These are phyloP conservation scores for Cepaea hortensis DNA, from an alignment of 2,888 invertebrate species.

Conservation along the genomic window DNA sequence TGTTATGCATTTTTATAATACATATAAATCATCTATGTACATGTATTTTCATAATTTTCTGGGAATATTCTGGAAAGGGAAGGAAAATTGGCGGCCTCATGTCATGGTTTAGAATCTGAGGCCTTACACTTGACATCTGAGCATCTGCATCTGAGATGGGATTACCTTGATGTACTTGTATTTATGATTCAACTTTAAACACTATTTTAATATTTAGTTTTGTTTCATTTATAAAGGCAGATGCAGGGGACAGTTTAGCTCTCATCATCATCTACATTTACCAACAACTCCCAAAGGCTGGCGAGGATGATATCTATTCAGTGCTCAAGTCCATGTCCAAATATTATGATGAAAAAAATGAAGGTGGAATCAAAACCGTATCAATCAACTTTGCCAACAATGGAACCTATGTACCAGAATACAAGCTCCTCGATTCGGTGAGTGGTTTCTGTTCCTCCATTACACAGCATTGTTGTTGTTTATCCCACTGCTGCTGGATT, in stretches of 20 bases:
- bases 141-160: too few species aligned
- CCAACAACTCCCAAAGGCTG: constrained; percentile 51
- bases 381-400: constrained; percentile 77
- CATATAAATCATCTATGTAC: too few species aligned
- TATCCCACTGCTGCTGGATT: too few species aligned
- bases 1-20: too few species aligned
- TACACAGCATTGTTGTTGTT: too few species aligned
- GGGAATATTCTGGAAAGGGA: not conserved
- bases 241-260: constrained; percentile 87
- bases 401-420: constrained; percentile 72
- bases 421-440: constrained; percentile 83
- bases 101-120: too few species aligned
- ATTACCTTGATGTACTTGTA: too few species aligned
- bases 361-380: constrained; percentile 81
- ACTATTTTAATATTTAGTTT: not conserved
- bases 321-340: constrained; percentile 82
- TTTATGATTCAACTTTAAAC: not conserved
- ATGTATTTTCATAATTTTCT: not conserved
- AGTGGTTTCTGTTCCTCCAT: not conserved
- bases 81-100: too few species aligned
- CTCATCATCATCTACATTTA: constrained; percentile 84
- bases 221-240: constrained; percentile 78
- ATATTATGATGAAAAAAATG: constrained; percentile 81
- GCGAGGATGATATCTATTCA: constrained; percentile 79
- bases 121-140: too few species aligned